Percentiles rank a stretch among this genome's conserved stretches.
These are phyloP conservation scores for Hycleus cichorii DNA, from an alignment of 1,140 invertebrate species.

Conservation along the genomic window DNA sequence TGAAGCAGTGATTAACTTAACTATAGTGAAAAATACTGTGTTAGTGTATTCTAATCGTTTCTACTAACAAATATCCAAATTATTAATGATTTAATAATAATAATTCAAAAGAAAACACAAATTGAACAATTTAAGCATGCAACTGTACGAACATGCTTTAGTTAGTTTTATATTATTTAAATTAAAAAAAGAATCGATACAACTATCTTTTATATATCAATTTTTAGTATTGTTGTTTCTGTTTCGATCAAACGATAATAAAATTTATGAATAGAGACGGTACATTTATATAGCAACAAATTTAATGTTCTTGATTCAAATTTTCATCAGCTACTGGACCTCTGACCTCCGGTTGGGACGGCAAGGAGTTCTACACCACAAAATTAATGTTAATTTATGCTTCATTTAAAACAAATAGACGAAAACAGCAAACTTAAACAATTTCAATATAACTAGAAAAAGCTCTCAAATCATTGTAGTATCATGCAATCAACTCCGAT, in stretches of 20 bases:
- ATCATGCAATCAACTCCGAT: not conserved
- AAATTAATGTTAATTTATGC: not conserved
- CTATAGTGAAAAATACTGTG: constrained; percentile 12
- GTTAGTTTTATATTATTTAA: too few relatives aligned
- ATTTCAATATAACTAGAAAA: not conserved
- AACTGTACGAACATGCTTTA: too few relatives aligned
- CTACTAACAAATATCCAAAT: not conserved
- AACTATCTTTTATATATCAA: too few relatives aligned
- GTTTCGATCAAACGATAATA: too few relatives aligned
- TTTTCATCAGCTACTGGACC: constrained; percentile 60
- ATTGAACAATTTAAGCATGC: too few relatives aligned
- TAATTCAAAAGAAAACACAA: too few relatives aligned
- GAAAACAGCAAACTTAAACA: not conserved
- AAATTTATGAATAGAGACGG: constrained; percentile 1
- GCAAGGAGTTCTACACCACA: constrained; percentile 54
- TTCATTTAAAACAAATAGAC: not conserved
- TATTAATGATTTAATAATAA: too few relatives aligned
- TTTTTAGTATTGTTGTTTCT: too few relatives aligned
- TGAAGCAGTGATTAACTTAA: constrained; percentile 4
- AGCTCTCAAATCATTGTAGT: too few relatives aligned
- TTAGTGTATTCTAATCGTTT: not conserved
- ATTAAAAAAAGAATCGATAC: too few relatives aligned
- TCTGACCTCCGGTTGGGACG: constrained; percentile 48
- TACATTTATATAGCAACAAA: constrained; percentile 8
- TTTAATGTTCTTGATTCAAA: constrained; percentile 54